Evolutionary conservation across 2,113 vertebrate genomes (phyloP).

Genomic region (Chaetodon trifascialis): DNA sequence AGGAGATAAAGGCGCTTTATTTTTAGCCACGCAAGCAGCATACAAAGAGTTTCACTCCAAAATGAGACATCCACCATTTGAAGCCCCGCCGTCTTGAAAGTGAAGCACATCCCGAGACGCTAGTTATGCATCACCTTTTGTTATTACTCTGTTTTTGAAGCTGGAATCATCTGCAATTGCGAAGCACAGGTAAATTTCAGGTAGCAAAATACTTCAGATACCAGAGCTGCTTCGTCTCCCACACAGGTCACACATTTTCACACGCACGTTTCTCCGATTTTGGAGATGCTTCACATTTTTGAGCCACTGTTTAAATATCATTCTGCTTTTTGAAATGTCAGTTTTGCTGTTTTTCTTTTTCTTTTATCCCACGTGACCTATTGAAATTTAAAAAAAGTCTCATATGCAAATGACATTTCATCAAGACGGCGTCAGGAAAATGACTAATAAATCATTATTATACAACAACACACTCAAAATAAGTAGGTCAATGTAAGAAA

Average conservation of each 20-base stretch:
- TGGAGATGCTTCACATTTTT: neutral
- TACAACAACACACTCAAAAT: too few species aligned
- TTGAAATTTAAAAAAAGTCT: neutral
- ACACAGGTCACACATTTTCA: neutral
- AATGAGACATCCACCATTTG: neutral
- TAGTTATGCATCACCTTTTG: constrained; percentile 8
- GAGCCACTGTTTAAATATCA: neutral
- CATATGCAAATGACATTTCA: neutral
- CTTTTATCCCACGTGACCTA: neutral
- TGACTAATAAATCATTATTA: neutral
- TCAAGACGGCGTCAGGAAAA: neutral
- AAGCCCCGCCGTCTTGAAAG: neutral
- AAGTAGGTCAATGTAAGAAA: too few species aligned
- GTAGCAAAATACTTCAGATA: neutral
- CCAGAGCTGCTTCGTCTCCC: neutral
- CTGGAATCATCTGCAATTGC: neutral
- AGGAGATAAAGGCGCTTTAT: constrained; percentile 33
- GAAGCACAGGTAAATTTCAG: neutral
- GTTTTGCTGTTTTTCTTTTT: neutral
- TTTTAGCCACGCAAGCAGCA: constrained; percentile 32
- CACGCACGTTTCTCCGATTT: neutral
- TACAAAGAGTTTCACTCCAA: constrained; percentile 1
- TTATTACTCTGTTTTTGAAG: neutral
- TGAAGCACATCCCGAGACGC: neutral
- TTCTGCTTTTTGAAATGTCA: constrained; percentile 1